Evolutionary conservation across 2,888 invertebrate genomes (phyloP), one percentile per base, ranked within the genome.

Genomic region (Luperina nickerlii): DNA sequence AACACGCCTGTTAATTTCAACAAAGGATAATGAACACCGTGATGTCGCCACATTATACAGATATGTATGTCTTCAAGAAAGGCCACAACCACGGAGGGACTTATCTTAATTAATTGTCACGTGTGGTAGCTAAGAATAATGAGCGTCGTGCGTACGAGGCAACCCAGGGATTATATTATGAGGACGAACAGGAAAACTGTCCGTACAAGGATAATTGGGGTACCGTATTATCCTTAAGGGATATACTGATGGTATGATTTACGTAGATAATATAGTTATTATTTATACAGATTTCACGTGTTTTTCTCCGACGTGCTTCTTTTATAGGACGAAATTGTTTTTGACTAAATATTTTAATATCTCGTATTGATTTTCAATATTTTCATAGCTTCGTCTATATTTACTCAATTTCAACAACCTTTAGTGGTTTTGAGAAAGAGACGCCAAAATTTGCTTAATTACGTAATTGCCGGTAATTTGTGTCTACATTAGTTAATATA

Each of bases 31-130:
- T 65, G 68, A 27, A 54, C 24, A 60, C 65, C 51, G 70, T n/a
- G 27, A 65, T 81, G n/a, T 69, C 15, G 4, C 32, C 65, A 62
- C 54, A 83, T 62, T 66, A 71, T 62, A 82, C 2, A 80, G 5
- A 45, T 75, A 71, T n/a, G 45, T 54, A 71, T 54, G 38, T 79
- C 42, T 63, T 60, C 32, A 13, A 65, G 63, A 76, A 78, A 74
- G 74, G 38, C 57, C 45, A 60, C n/a, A 62, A 76, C 48, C 32
- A 76, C 20, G 24, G 2, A 67, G n/a, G 32, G 63, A 38, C 57
- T 82, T 82, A 68, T 76, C 76, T 74, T 80, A 74, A 87, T 78
- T 86, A 86, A 82, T 85, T 77, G 79, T 77, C 86, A 75, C 71
- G 67, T 66, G 68, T 66, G 70, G 81, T 69, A 54, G 27, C 72